Evolutionary conservation across 2,888 invertebrate genomes (phyloP).

Genomic region (Tanytarsus gracilentus): DNA sequence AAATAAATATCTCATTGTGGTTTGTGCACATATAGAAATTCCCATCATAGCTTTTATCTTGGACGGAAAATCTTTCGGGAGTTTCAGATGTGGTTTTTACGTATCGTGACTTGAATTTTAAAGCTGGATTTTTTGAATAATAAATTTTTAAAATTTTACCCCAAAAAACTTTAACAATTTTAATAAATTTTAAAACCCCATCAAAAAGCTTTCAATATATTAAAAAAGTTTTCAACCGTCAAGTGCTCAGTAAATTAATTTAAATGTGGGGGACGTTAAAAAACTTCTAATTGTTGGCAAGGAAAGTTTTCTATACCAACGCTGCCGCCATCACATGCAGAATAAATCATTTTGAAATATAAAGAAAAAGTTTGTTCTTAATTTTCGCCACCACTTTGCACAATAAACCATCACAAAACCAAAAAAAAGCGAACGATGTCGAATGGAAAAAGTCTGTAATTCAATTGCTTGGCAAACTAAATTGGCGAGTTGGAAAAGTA

Average conservation of each 20-base stretch:
- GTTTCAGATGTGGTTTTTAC: no score
- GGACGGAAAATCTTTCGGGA: no score
- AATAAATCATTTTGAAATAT: constrained; percentile 9
- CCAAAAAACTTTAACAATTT: no score
- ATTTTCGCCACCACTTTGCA: not conserved
- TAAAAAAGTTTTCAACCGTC: no score
- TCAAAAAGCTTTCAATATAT: no score
- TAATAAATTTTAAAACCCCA: no score
- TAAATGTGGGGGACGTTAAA: not conserved
- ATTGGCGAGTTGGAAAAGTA: constrained; percentile 25
- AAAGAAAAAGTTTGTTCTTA: constrained; percentile 27
- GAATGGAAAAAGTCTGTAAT: constrained; percentile 25
- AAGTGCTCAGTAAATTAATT: not conserved
- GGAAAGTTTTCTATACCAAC: constrained; percentile 1
- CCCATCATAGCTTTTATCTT: no score
- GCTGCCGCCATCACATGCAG: not conserved
- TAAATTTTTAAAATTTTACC: no score
- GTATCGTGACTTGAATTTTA: no score
- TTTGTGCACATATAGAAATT: no score
- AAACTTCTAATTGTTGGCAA: constrained; percentile 3
- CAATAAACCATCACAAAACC: not conserved
- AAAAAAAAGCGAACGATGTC: constrained; percentile 3
- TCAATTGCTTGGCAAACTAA: constrained; percentile 25
- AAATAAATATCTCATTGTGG: no score
- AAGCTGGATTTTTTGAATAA: no score